phyloP scores from a whole-genome alignment of 2,888 invertebrate species.

The Linnaemya vulpina region DNA sequence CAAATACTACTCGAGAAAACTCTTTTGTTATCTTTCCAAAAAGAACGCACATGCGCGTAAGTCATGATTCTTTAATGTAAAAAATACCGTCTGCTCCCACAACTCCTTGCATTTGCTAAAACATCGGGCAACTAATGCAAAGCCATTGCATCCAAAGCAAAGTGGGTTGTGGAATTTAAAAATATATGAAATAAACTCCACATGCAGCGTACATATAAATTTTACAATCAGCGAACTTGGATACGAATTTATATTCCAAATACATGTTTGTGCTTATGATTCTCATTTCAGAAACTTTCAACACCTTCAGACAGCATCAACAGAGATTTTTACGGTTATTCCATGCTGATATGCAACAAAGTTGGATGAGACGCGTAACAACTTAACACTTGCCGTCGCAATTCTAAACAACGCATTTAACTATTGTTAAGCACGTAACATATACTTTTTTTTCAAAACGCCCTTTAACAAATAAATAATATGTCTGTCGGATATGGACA shows the following conservation, averaged over 20 bases:
- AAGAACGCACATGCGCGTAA: conserved; percentile 66
- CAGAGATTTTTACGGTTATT: conserved; percentile 72
- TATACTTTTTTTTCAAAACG: conserved; percentile 1
- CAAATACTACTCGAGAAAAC: conserved; percentile 19
- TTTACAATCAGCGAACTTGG: neutral
- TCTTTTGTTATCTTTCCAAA: conserved; percentile 50
- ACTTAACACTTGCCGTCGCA: conserved; percentile 54
- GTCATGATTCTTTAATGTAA: conserved; percentile 25
- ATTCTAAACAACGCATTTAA: conserved; percentile 51
- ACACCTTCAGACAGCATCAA: conserved; percentile 71
- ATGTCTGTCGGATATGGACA: neutral
- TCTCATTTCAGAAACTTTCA: conserved; percentile 70
- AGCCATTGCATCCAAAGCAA: conserved; percentile 44
- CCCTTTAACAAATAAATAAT: conserved; percentile 8
- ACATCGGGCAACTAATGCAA: neutral
- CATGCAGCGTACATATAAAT: conserved; percentile 50
- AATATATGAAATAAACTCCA: conserved; percentile 32
- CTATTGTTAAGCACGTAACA: conserved; percentile 59
- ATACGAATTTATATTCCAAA: conserved; percentile 43
- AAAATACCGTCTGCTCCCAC: conserved; percentile 17
- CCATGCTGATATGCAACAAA: conserved; percentile 71
- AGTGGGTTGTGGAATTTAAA: conserved; percentile 62
- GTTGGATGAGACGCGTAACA: conserved; percentile 66
- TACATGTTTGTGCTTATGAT: conserved; percentile 54
- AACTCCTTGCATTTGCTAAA: conserved; percentile 4